Evolutionary conservation across 2,113 vertebrate species (phyloP), one percentile per base, ranked within the genome.

Genomic region (Symphodus melops): DNA sequence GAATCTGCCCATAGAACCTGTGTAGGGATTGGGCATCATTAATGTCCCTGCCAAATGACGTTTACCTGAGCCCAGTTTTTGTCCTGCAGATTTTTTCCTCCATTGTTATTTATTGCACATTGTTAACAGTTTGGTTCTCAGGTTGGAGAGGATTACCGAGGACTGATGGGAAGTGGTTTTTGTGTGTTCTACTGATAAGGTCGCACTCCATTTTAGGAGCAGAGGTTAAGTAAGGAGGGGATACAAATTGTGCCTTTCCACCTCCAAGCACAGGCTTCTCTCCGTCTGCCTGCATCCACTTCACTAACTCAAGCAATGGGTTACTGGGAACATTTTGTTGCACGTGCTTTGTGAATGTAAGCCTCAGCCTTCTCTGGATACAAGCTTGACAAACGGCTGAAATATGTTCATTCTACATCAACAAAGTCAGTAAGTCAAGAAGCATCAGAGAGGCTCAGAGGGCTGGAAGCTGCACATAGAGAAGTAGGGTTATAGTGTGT

Each of bases 1-100:
- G 62, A 77, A 85, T 82, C 71, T 86, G 76, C 84, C 89, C 81
- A 81, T 64, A 67, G 67, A 86, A 78, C 79, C 79, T 84, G 86
- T 86, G 75, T 88, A 79, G 70, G 77, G 72, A 85, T 75, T 79
- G 86, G 77, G 85, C 78, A 77, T 79, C 85, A 84, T 91, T 92
- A 90, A 85, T 81, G 87, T 83, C 72, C 16, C 67, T 81, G 86
- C 88, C 89, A 90, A 89, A 68, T 81, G 78, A 71, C 85, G 86
- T 90, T 90, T 92, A 91, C 85, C 85, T 87, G 69, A 84, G 82
- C 81, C 69, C 80, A 73, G 80, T 84, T 81, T 90, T 86, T 89
- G 71, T 87, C 83, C 72, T 71, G 74, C 48, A 51, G 70, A 56
- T 88, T 75, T 64, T 61, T 70, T 12, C 42, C 19, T 56, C 53